Conservation (phyloP, 2,113 vertebrate genomes). For the Gymnorhina tibicen region DNA sequence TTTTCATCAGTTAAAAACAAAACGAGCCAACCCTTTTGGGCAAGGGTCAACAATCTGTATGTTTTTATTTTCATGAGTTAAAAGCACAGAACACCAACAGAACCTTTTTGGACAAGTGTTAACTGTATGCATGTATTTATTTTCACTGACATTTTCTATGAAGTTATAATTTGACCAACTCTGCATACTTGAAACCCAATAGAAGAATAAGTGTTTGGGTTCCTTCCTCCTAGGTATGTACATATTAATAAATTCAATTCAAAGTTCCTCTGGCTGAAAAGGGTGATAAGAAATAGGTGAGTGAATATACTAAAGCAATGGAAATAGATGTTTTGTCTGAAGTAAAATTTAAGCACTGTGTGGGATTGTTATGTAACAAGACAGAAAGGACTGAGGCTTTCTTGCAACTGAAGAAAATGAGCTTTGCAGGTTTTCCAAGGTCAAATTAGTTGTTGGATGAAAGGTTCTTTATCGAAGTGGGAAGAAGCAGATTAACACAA, state of each 20-base stretch:
- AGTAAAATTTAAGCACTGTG: background rate
- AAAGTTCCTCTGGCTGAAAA: background rate
- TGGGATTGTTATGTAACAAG: background rate
- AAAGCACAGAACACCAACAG: background rate
- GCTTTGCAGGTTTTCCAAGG: background rate
- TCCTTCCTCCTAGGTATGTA: background rate
- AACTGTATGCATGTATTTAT: background rate
- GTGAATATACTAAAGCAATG: background rate
- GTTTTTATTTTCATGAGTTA: background rate
- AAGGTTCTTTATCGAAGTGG: background rate
- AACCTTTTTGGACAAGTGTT: background rate
- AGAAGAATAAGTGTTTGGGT: background rate
- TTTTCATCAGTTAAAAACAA: background rate
- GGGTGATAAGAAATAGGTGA: background rate
- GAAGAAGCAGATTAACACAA: background rate
- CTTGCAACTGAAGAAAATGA: background rate
- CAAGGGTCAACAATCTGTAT: background rate
- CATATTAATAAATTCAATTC: background rate
- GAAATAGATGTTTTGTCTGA: background rate
- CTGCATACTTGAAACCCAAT: background rate
- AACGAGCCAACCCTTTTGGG: background rate
- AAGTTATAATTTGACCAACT: background rate
- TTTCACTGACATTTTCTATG: background rate
- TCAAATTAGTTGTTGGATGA: background rate
- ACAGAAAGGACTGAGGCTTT: background rate